These are phyloP conservation scores for Drosophila acutilabella DNA, from an alignment of 2,888 invertebrate species.

Conservation along the genomic window DNA sequence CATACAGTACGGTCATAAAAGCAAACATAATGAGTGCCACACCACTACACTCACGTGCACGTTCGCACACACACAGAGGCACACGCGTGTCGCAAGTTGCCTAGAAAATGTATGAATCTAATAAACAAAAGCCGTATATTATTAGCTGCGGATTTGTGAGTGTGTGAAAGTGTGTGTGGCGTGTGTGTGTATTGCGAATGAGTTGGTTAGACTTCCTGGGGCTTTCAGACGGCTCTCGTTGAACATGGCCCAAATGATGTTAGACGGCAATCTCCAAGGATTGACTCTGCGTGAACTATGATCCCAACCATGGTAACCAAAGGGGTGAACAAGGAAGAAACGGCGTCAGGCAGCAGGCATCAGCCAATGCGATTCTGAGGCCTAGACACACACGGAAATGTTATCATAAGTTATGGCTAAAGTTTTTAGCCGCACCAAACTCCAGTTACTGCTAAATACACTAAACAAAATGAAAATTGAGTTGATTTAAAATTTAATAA, in stretches of 20 bases:
- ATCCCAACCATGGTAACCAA: not conserved
- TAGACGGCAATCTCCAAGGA: conserved; percentile 78
- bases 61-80: conserved; percentile 21
- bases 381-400: conserved; percentile 64
- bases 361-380: conserved; percentile 19
- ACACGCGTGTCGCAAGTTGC: conserved; percentile 59
- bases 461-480: conserved; percentile 39
- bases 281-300: conserved; percentile 60
- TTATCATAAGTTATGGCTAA: conserved; percentile 78
- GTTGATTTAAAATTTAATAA: not conserved
- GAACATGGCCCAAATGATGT: conserved; percentile 77
- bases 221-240: conserved; percentile 49
- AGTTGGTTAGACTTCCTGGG: conserved; percentile 59
- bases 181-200: conserved; percentile 42
- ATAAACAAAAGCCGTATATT: conserved; percentile 81
- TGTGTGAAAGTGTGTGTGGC: conserved; percentile 3
- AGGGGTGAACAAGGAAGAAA: not conserved
- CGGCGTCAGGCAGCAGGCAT: not conserved
- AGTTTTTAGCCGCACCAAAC: conserved; percentile 54
- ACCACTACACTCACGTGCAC: conserved; percentile 43
- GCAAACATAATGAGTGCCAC: conserved; percentile 69
- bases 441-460: conserved; percentile 46
- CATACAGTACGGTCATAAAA: conserved; percentile 68
- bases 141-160: conserved; percentile 73
- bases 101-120: conserved; percentile 77